Evolutionary conservation across 2,797 vertebrate species (phyloP).

Genomic region (Diglossa cyanea): DNA sequence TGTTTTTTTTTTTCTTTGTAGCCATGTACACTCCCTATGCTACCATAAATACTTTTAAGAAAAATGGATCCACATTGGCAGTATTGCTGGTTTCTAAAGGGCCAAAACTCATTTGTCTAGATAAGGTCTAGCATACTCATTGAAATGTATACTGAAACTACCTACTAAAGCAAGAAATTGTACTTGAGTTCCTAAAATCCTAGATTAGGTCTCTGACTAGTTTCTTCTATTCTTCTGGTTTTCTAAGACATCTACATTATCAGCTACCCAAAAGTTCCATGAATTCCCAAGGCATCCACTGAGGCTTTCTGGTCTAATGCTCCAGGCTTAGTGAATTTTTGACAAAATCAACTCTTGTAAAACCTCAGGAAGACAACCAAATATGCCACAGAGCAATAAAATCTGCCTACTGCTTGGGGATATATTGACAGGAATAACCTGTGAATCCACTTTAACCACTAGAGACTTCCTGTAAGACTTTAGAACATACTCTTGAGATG

Average conservation of each 20-base stretch:
- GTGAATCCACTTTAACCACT: slow-evolving; percentile 4
- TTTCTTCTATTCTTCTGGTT: neutral
- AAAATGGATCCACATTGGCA: neutral
- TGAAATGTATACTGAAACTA: neutral
- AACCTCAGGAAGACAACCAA: neutral
- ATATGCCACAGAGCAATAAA: neutral
- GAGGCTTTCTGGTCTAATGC: neutral
- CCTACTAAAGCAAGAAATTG: neutral
- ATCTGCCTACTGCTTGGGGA: neutral
- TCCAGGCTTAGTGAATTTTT: neutral
- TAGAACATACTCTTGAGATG: neutral
- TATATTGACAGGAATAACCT: slow-evolving; percentile 31
- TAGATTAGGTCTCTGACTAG: neutral
- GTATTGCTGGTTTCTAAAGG: neutral
- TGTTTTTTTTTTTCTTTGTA: neutral
- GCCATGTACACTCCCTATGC: neutral
- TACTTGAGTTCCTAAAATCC: neutral
- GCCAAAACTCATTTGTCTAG: neutral
- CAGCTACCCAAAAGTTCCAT: neutral
- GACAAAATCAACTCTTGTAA: neutral
- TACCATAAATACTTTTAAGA: neutral
- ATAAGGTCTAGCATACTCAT: neutral
- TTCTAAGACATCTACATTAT: neutral
- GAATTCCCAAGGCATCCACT: neutral
- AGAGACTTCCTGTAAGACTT: neutral